phyloP scores from a whole-genome alignment of 2,797 vertebrate species.

The Danionella dracula region DNA sequence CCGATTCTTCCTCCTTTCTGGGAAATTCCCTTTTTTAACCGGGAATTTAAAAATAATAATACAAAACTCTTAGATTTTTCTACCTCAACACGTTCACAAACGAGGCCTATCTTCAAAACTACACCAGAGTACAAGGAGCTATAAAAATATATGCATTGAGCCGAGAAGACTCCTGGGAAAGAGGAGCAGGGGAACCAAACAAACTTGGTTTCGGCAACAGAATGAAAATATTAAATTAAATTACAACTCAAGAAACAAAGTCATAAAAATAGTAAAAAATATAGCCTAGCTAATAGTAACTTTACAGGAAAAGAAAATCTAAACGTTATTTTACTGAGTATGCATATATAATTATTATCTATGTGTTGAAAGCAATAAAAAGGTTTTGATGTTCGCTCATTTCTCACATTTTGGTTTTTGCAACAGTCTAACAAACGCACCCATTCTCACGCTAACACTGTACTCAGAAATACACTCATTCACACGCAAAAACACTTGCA shows the following conservation, averaged over 20 bases:
- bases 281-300: slow-evolving; percentile 59
- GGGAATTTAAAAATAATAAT: slow-evolving; percentile 48
- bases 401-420: slow-evolving; percentile 79
- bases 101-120: slow-evolving; percentile 77
- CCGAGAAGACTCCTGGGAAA: slow-evolving; percentile 57
- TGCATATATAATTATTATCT: slow-evolving; percentile 77
- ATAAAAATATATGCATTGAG: slow-evolving; percentile 76
- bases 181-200: slow-evolving; percentile 51
- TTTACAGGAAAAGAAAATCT: slow-evolving; percentile 63
- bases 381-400: slow-evolving; percentile 73
- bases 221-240: slow-evolving; percentile 69
- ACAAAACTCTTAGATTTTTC: slow-evolving; percentile 65
- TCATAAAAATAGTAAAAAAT: slow-evolving; percentile 41
- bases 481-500: slow-evolving; percentile 49
- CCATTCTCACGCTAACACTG: slow-evolving; percentile 29
- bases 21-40: slow-evolving; percentile 14
- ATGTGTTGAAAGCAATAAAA: slow-evolving; percentile 73
- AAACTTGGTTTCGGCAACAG: slow-evolving; percentile 21
- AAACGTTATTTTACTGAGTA: slow-evolving; percentile 74
- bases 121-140: slow-evolving; percentile 75
- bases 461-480: slow-evolving; percentile 26
- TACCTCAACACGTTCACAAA: slow-evolving; percentile 81
- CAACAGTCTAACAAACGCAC: slow-evolving; percentile 72
- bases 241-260: slow-evolving; percentile 54
- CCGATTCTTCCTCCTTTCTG: slow-evolving; percentile 11